phyloP scores from a whole-genome alignment of 2,113 vertebrate species.

The Lichenostomus cassidix region DNA sequence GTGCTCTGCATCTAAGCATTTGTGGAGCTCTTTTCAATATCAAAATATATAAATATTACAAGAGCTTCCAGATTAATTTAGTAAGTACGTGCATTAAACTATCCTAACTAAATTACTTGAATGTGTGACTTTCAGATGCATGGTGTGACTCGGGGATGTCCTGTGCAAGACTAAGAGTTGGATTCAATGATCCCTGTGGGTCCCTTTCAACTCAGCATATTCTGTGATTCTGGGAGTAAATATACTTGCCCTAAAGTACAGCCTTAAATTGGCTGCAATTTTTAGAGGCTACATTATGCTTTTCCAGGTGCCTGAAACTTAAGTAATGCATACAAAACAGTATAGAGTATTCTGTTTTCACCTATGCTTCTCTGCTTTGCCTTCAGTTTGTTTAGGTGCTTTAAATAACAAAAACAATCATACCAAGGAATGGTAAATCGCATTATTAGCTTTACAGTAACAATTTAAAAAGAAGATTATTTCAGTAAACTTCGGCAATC shows the following conservation, averaged over 20 bases:
- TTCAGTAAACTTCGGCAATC: background rate
- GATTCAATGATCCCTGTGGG: background rate
- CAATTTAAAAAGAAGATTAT: background rate
- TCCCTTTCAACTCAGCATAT: background rate
- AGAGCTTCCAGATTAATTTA: background rate
- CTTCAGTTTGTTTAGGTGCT: background rate
- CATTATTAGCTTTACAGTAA: background rate
- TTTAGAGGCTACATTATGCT: background rate
- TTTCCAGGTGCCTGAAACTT: background rate
- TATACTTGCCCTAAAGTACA: background rate
- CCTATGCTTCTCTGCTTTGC: background rate
- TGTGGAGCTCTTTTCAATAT: background rate
- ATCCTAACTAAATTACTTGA: background rate
- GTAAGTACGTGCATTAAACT: background rate
- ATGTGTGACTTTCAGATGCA: background rate
- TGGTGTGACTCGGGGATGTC: background rate
- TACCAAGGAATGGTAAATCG: background rate
- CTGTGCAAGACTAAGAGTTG: background rate
- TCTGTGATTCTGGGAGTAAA: background rate
- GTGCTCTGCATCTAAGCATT: background rate
- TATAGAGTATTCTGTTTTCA: background rate
- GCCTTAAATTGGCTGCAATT: background rate
- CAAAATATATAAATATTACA: background rate
- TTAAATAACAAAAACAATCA: background rate
- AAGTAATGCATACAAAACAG: background rate